Conservation (phyloP, 2,113 vertebrate genomes). For the Pterocles gutturalis region DNA sequence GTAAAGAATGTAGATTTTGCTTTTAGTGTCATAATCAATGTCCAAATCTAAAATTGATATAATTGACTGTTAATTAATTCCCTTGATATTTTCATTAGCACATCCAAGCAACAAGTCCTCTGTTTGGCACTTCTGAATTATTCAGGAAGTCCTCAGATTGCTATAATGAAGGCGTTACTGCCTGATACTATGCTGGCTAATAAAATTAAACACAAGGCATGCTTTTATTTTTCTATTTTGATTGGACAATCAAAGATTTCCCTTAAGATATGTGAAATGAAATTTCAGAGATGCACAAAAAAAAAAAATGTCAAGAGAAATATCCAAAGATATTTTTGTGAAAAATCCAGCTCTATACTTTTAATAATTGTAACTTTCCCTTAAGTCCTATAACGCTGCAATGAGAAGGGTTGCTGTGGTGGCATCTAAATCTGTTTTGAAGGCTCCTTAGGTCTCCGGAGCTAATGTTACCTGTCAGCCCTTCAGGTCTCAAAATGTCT, state of each 20-base stretch:
- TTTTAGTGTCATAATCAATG: slow-evolving; percentile 81
- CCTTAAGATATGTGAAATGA: neutral
- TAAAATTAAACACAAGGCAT: slow-evolving; percentile 62
- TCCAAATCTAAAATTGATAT: slow-evolving; percentile 87
- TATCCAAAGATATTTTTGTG: neutral
- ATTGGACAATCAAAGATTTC: slow-evolving; percentile 25
- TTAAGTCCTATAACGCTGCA: neutral
- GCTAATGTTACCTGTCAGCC: neutral
- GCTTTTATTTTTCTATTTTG: slow-evolving; percentile 33
- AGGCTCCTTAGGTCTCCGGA: neutral
- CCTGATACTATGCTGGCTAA: slow-evolving; percentile 59
- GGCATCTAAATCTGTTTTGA: neutral
- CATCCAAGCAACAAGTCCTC: slow-evolving; percentile 85
- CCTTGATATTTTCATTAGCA: slow-evolving; percentile 91
- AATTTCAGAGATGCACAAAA: neutral
- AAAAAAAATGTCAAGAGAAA: neutral
- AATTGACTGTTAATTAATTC: slow-evolving; percentile 96
- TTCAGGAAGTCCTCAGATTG: slow-evolving; percentile 79
- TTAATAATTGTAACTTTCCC: neutral
- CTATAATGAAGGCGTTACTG: slow-evolving; percentile 75
- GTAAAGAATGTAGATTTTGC: slow-evolving; percentile 73
- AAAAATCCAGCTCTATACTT: neutral
- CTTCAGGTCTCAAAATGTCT: neutral
- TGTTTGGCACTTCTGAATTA: slow-evolving; percentile 85
- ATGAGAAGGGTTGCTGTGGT: neutral